These are phyloP conservation scores for Neogobius melanostomus DNA, from an alignment of 2,113 vertebrate genomes.

Conservation along the genomic window DNA sequence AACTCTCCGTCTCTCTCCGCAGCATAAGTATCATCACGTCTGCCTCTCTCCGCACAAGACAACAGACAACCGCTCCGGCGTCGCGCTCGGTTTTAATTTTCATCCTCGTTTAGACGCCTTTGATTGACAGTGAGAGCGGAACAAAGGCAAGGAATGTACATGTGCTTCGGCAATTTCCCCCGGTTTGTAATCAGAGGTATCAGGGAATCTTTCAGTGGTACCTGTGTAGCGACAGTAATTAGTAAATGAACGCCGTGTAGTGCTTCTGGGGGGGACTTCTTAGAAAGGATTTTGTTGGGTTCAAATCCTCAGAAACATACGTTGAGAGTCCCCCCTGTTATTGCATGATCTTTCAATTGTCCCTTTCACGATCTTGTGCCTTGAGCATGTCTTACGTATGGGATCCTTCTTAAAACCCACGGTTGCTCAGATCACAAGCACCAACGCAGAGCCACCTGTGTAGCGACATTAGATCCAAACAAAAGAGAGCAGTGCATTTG, in stretches of 20 bases:
- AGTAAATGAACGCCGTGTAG: conserved; percentile 23
- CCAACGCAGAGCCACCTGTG: background rate
- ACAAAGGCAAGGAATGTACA: conserved; percentile 17
- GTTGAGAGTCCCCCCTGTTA: too few species aligned
- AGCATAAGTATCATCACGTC: conserved; percentile 42
- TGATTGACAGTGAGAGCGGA: conserved; percentile 17
- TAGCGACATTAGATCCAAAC: conserved; percentile 13
- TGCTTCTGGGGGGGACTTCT: background rate
- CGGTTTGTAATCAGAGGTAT: conserved; percentile 18
- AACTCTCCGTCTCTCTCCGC: conserved; percentile 39
- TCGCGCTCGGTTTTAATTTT: conserved; percentile 21
- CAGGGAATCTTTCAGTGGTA: conserved; percentile 6
- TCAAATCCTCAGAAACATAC: background rate
- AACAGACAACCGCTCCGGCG: conserved; percentile 15
- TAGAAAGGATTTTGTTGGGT: background rate
- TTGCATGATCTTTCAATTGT: too few species aligned
- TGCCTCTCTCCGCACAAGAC: conserved; percentile 29
- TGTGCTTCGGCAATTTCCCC: conserved; percentile 14
- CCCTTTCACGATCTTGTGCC: too few species aligned
- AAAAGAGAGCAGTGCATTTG: conserved; percentile 38
- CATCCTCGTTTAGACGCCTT: conserved; percentile 27
- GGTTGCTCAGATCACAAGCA: background rate
- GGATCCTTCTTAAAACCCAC: background rate
- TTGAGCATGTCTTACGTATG: too few species aligned
- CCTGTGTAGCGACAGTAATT: conserved; percentile 3